Conservation (phyloP, 1,140 invertebrate genomes). For the Hyles euphorbiae region DNA sequence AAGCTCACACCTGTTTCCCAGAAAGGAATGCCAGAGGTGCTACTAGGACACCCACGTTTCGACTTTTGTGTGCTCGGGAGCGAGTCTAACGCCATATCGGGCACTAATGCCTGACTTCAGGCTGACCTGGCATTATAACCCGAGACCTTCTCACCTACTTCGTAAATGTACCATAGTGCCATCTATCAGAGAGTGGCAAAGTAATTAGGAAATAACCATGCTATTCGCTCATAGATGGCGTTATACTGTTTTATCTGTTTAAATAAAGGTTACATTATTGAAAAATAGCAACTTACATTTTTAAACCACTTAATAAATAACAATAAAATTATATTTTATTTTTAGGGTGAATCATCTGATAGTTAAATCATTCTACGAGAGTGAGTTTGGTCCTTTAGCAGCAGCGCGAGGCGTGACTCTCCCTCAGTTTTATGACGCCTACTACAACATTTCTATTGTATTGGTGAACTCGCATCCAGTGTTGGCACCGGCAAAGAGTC, state of each 20-base stretch:
- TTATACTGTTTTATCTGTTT: neutral
- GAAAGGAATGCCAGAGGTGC: no score
- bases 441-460: constrained; percentile 60
- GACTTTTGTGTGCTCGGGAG: neutral
- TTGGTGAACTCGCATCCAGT: constrained; percentile 76
- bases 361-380: neutral
- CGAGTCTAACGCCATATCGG: neutral
- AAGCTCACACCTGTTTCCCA: neutral
- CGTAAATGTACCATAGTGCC: neutral
- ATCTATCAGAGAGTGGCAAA: neutral
- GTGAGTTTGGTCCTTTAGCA: constrained; percentile 36
- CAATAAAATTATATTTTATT: neutral
- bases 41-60: neutral
- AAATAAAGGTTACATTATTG: neutral
- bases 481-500: constrained; percentile 61
- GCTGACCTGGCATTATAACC: neutral
- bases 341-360: neutral
- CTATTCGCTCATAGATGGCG: neutral
- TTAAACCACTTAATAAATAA: no score
- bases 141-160: neutral
- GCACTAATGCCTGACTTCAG: neutral
- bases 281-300: no score
- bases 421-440: constrained; percentile 24
- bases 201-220: neutral
- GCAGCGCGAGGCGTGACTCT: constrained; percentile 33